phyloP scores from a whole-genome alignment of 1,140 invertebrate species.

The Drosophila sp. region DNA sequence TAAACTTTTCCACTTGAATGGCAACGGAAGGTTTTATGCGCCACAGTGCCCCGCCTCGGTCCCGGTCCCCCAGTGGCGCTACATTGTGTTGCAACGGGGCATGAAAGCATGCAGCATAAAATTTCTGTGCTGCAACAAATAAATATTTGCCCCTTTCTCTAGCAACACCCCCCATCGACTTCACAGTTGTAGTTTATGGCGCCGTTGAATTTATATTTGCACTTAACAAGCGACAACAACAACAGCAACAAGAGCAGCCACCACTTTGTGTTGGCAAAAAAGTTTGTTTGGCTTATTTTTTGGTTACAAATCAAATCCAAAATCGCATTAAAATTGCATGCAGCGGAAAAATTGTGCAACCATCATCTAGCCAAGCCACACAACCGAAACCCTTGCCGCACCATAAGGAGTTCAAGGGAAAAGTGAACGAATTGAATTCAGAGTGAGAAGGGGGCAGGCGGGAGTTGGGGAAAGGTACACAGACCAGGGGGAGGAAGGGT shows the following conservation, averaged over 20 bases:
- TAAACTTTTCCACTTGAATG: conserved; percentile 81
- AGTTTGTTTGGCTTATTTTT: conserved; percentile 78
- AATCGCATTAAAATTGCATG: conserved; percentile 81
- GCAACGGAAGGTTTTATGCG: conserved; percentile 78
- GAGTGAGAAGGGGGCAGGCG: background rate
- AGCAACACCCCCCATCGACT: background rate
- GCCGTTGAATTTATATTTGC: conserved; percentile 76
- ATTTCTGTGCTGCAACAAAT: conserved; percentile 74
- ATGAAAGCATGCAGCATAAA: conserved; percentile 77
- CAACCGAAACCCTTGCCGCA: conserved; percentile 48
- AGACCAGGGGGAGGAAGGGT: background rate
- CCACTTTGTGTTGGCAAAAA: conserved; percentile 54
- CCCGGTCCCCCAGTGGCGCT: conserved; percentile 22
- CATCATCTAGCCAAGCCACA: conserved; percentile 45
- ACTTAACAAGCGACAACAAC: conserved; percentile 72
- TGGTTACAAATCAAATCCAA: conserved; percentile 78
- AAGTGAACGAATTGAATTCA: background rate
- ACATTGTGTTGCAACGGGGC: conserved; percentile 64
- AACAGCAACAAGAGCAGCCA: conserved; percentile 39
- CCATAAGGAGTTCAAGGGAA: conserved; percentile 37
- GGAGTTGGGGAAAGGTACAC: background rate
- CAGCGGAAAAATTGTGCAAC: conserved; percentile 60
- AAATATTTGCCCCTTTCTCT: conserved; percentile 63
- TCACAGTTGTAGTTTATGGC: conserved; percentile 54
- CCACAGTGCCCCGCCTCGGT: conserved; percentile 29